Base-by-base conservation (phyloP, 2,888 invertebrate genomes). In the Ormyrus pomaceus region DNA sequence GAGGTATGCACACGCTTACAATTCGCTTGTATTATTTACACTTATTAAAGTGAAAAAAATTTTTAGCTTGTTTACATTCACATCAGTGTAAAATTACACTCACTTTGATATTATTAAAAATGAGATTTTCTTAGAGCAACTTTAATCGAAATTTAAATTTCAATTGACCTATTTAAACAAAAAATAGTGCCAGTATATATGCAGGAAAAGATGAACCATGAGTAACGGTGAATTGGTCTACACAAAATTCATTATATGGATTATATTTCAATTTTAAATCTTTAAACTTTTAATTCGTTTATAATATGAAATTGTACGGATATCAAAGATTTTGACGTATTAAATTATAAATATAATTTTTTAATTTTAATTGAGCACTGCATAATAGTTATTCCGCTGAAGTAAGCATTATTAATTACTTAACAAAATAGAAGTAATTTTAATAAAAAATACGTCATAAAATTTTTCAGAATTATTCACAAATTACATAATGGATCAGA, bases 1-100 rank as follows among this genome's bases (percentile, higher is more conserved):
- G 45, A 51, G 45, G 51, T 46, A 50, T 10, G 34, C 48, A 10
- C 45, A 13, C 59, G 5, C 50, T 1, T 46, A 34, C 34, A 13
- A 11, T 62, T 61, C 50, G 13, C n/a, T 34, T 65, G 9, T 51
- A 51, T 46, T 71, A 55, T 34, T 70, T 64, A n/a, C 51, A 65
- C 51, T 72, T 70, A 76, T 73, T 11, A 77, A 77, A 73, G 75
- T 77, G 77, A 66, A 76, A 76, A 34, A 78, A 77, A 58, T 75
- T 58, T 62, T 34, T 55, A 64, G 46, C 50, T 7, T 46, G 48
- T 69, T 46, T 59, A 62, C 48, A 68, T 72, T 66, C 61, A 10
- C 62, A 56, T 34, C 5, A 34, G 34, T 79, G 59, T 75, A 79
- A 79, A 75, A 79, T 69, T 45, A 75, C 8, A 68, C 2, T 11